Percentiles rank a stretch among this genome's conserved stretches.
phyloP scores from a whole-genome alignment of 1,140 invertebrate genomes.

The Papilio polyxenes region DNA sequence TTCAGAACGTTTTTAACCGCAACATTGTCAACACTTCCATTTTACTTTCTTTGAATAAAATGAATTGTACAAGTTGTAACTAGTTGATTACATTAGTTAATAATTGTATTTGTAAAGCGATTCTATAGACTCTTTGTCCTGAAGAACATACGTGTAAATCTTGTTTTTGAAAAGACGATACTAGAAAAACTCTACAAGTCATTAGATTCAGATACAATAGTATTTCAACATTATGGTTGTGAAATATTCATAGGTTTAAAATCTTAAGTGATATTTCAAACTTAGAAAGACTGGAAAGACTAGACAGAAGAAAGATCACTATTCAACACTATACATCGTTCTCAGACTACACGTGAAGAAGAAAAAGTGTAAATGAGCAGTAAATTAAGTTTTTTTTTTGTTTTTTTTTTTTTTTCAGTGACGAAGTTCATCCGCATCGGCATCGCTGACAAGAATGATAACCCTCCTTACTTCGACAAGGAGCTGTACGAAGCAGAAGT shows the following conservation, averaged over 20 bases:
- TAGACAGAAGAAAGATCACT: no score
- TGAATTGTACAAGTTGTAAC: not conserved
- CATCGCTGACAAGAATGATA: constrained; percentile 98
- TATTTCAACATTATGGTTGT: not conserved
- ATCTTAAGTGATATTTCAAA: not conserved
- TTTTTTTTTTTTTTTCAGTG: constrained; percentile 81
- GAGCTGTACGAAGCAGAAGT: constrained; percentile 97
- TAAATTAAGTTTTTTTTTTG: constrained; percentile 40
- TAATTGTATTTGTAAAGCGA: not conserved
- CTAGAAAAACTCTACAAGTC: not conserved
- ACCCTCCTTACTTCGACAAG: constrained; percentile 98
- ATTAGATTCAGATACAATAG: not conserved
- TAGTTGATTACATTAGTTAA: not conserved
- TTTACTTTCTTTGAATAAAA: not conserved
- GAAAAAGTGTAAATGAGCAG: not conserved
- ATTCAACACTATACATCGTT: not conserved
- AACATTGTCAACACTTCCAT: constrained; percentile 12
- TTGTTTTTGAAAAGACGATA: not conserved
- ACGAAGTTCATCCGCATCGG: constrained; percentile 95
- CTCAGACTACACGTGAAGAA: not conserved
- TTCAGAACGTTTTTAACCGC: constrained; percentile 16
- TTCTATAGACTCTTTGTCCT: not conserved
- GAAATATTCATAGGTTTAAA: not conserved
- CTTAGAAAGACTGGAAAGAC: no score
- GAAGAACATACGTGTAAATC: not conserved